A percentile compares a stretch with the other conserved stretches of the same genome.
These are phyloP conservation scores for Bradypodion pumilum DNA, from an alignment of 2,797 vertebrate genomes.

Conservation along the genomic window DNA sequence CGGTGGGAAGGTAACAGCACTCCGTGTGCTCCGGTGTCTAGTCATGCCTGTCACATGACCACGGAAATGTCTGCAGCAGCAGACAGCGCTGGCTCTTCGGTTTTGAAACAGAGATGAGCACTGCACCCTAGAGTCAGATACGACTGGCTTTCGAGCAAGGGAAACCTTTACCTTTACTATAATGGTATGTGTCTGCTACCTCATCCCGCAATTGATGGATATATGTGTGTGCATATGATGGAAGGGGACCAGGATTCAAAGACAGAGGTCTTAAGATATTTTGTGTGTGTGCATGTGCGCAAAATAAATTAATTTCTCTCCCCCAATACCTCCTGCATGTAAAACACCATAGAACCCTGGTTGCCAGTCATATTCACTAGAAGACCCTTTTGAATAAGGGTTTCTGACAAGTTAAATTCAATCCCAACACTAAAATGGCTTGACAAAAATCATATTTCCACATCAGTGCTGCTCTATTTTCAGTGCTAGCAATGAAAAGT, in stretches of 20 bases:
- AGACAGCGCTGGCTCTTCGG: too few species aligned
- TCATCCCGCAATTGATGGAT: not conserved
- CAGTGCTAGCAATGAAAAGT: not conserved
- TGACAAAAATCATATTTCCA: not conserved
- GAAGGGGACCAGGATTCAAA: not conserved
- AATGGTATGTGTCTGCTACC: not conserved
- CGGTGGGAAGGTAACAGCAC: too few species aligned
- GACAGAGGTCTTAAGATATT: not conserved
- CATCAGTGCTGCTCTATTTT: not conserved
- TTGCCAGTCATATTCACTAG: not conserved
- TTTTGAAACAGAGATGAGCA: too few species aligned
- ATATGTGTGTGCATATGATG: not conserved
- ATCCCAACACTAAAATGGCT: not conserved
- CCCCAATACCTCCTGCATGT: not conserved
- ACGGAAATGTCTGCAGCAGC: too few species aligned
- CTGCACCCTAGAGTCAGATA: too few species aligned
- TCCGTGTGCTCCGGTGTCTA: too few species aligned
- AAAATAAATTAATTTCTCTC: not conserved
- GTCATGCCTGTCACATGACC: too few species aligned
- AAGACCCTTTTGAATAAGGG: not conserved
- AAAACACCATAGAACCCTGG: not conserved
- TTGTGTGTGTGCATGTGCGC: not conserved
- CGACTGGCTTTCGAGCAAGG: too few species aligned
- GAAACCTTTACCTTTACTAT: too few species aligned
- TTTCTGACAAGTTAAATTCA: not conserved